phyloP scores from a whole-genome alignment of 1,140 invertebrate genomes.

The Sinella curviseta region DNA sequence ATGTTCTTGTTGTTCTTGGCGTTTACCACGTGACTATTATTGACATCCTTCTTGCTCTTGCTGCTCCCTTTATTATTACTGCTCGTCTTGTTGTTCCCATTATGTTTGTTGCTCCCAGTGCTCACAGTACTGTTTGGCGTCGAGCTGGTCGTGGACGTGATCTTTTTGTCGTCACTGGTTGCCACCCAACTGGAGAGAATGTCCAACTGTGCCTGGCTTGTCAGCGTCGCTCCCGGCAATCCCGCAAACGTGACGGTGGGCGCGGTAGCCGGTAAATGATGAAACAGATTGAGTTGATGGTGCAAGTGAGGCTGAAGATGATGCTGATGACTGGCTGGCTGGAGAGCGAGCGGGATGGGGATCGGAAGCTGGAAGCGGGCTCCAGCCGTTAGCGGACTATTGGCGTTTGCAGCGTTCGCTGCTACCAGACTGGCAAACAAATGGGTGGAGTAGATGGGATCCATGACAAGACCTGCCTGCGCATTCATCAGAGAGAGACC shows the following conservation, averaged over 20 bases:
- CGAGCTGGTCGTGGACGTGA: not conserved
- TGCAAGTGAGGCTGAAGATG: conserved; percentile 4
- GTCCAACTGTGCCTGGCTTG: conserved; percentile 31
- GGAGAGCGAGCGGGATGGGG: conserved; percentile 36
- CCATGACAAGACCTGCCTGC: conserved; percentile 13
- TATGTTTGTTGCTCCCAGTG: not conserved
- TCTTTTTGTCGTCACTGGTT: not conserved
- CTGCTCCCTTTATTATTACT: not conserved
- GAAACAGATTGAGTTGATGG: not conserved
- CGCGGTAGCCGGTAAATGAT: not conserved
- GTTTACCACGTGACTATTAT: not conserved
- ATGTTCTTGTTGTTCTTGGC: not conserved
- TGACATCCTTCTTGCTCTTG: not conserved
- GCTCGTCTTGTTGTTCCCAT: not conserved
- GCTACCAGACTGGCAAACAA: conserved; percentile 41
- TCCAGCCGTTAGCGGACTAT: not conserved
- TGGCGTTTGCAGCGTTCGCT: conserved; percentile 32
- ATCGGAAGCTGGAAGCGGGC: conserved; percentile 44
- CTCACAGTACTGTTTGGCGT: not conserved
- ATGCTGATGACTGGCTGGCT: conserved; percentile 8
- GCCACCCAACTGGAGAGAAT: conserved; percentile 39
- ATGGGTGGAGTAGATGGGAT: conserved; percentile 43
- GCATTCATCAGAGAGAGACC: conserved; percentile 36
- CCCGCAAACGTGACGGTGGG: not conserved
- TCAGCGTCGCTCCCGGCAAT: not conserved